Base-by-base conservation (phyloP, 2,113 vertebrate species). In the Ciconia maguari region DNA sequence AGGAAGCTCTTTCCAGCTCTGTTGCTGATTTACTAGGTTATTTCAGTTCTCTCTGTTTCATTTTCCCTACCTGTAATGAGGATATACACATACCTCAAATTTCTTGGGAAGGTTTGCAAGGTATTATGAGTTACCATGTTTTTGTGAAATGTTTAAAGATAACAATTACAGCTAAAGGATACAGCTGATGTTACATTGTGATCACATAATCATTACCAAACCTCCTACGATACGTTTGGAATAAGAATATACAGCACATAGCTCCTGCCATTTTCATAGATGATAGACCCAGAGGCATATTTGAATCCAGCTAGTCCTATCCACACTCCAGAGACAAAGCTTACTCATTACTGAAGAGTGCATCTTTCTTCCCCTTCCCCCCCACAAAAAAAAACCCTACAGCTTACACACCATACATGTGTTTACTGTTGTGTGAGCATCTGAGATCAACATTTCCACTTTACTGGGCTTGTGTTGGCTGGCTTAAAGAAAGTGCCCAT, bases 141-240 rank as follows among this genome's bases (percentile, higher is more conserved):
- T 80, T 69, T 44, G 16, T 70, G 51, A 90, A 94, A 58, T 52
- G 22, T 32, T 95, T 94, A 54, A 92, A 71, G 46, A 12, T 55
- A 87, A 84, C 27, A 48, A 44, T 69, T 83, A 60, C 21, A 75
- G 57, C 32, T 78, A 46, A 87, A 75, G 42, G 81, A 64, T 3
- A 71, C n/a, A 92, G 44, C 13, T 87, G 44, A 60, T 26, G 34
- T 62, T 75, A 66, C 38, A 44, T 1, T 89, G 42, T 71, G 42
- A 68, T 89, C 19, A 74, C 86, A 74, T 18, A 68, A 48, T 83
- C 29, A 62, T 26, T 38, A 78, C n/a, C 77, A 24, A 70, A 75
- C 30, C 38, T 83, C 42, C 65, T 44, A 61, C 0, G 1, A 57
- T 26, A 41, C 1, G 0, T 57, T 49, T 64, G 38, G 29, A 89